phyloP scores from a whole-genome alignment of 1,140 invertebrate genomes.

The Brachionus calyciflorus region DNA sequence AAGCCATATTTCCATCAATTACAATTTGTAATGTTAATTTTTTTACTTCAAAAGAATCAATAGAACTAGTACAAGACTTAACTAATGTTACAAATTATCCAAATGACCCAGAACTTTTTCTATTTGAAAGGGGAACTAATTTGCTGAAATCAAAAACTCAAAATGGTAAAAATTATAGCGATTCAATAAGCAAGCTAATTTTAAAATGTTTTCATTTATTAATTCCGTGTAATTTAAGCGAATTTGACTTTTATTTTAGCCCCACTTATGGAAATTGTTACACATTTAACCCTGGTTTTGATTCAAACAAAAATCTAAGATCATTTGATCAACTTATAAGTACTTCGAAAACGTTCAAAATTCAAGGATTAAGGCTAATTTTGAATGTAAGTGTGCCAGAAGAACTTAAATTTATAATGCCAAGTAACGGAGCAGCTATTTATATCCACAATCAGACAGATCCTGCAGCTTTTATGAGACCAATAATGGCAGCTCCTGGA shows the following conservation, averaged over 20 bases:
- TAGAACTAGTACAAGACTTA: not conserved
- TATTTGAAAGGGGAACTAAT: too few species aligned
- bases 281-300: slow-evolving; percentile 9
- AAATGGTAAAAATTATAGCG: too few species aligned
- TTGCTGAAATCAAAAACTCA: too few species aligned
- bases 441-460: slow-evolving; percentile 20
- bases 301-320: too few species aligned
- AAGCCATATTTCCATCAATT: not conserved
- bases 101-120: too few species aligned
- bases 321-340: not conserved
- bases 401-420: not conserved
- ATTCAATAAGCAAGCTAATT: not conserved
- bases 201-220: not conserved
- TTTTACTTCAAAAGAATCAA: not conserved
- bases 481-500: not conserved
- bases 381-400: not conserved
- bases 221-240: not conserved
- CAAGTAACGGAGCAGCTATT: not conserved
- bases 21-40: slow-evolving; percentile 10
- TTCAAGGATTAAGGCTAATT: not conserved
- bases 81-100: too few species aligned
- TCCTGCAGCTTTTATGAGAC: not conserved
- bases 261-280: slow-evolving; percentile 27
- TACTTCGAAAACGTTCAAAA: not conserved
- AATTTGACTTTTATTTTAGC: not conserved